A percentile compares a stretch with the other conserved stretches of the same genome.
Conservation (phyloP, 2,797 vertebrate genomes). For the Lagocephalus sceleratus region DNA sequence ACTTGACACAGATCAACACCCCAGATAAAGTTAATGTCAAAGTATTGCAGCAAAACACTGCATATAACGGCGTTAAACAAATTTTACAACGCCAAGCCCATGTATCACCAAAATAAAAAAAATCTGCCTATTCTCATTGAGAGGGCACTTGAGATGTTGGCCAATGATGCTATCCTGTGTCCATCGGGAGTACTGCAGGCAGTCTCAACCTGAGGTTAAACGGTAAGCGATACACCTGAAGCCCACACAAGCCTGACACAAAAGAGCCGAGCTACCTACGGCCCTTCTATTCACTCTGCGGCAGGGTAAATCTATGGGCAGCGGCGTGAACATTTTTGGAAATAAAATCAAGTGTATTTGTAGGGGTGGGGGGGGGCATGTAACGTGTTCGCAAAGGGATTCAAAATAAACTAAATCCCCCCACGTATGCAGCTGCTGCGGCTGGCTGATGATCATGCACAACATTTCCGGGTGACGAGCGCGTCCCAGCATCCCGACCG, state of each 20-base stretch:
- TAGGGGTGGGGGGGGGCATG: slow-evolving; percentile 20
- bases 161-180: slow-evolving; percentile 58
- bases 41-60: not conserved
- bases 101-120: not conserved
- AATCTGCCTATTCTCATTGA: not conserved
- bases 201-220: slow-evolving; percentile 30
- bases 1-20: not conserved
- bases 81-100: not conserved
- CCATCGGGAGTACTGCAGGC: slow-evolving; percentile 53
- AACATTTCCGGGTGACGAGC: not conserved
- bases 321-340: not conserved
- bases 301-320: slow-evolving; percentile 1
- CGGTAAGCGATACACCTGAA: slow-evolving; percentile 53
- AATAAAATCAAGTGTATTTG: slow-evolving; percentile 3
- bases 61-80: no score
- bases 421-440: slow-evolving; percentile 14
- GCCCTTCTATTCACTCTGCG: slow-evolving; percentile 11
- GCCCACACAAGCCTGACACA: slow-evolving; percentile 53
- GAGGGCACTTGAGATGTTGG: slow-evolving; percentile 36
- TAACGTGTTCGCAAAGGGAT: slow-evolving; percentile 29
- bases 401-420: slow-evolving; percentile 28
- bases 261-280: slow-evolving; percentile 31
- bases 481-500: not conserved
- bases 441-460: no score
- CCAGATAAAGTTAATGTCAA: not conserved